Conservation (phyloP, 2,888 invertebrate genomes). For the Microctonus aethiopoides region DNA sequence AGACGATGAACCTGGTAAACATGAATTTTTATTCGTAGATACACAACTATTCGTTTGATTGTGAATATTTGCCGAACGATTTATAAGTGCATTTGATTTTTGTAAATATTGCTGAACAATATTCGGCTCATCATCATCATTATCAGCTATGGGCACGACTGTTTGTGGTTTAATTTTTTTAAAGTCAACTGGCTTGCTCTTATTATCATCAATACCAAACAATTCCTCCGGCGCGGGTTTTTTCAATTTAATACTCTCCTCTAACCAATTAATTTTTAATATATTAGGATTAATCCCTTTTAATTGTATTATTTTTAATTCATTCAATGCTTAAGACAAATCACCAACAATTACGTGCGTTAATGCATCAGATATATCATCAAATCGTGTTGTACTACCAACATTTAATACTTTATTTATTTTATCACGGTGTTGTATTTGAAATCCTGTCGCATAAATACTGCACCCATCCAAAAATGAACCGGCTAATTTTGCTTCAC, state of each 20-base stretch:
- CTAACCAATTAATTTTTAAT: slow-evolving; percentile 80
- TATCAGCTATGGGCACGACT: slow-evolving; percentile 11
- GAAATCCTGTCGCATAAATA: slow-evolving; percentile 78
- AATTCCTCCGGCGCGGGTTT: slow-evolving; percentile 72
- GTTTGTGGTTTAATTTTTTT: slow-evolving; percentile 48
- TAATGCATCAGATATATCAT: slow-evolving; percentile 78
- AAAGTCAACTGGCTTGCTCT: slow-evolving; percentile 42
- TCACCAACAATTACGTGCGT: slow-evolving; percentile 85
- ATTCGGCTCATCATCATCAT: slow-evolving; percentile 50
- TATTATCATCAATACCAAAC: slow-evolving; percentile 53
- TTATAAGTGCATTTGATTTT: slow-evolving; percentile 40
- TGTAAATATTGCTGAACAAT: slow-evolving; percentile 58
- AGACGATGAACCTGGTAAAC: slow-evolving; percentile 10
- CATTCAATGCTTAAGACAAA: slow-evolving; percentile 65
- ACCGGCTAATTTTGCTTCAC: slow-evolving; percentile 78
- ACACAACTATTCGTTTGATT: slow-evolving; percentile 35
- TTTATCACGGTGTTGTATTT: slow-evolving; percentile 74
- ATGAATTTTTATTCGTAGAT: slow-evolving; percentile 27
- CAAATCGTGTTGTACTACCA: slow-evolving; percentile 86
- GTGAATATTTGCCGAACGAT: slow-evolving; percentile 27
- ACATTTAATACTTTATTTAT: slow-evolving; percentile 77
- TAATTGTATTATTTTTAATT: slow-evolving; percentile 65
- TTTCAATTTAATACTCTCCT: slow-evolving; percentile 76
- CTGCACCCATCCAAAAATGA: slow-evolving; percentile 90
- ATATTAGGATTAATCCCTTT: slow-evolving; percentile 70